A percentile compares a stretch with the other conserved stretches of the same genome.
phyloP scores from a whole-genome alignment of 64 coral and sea anemone genomes.

The Montipora cactus region DNA sequence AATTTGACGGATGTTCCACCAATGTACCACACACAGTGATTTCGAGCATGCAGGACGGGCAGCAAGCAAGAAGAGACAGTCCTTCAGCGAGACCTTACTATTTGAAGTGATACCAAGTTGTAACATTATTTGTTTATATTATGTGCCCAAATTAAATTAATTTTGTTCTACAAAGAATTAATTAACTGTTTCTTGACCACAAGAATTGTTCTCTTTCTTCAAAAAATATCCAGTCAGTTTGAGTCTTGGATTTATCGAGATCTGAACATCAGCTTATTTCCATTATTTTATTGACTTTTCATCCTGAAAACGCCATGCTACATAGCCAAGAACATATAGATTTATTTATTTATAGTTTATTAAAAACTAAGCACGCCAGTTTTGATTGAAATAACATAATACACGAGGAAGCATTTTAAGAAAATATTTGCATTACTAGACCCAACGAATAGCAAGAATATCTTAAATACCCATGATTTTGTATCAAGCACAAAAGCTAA shows the following conservation, averaged over 20 bases:
- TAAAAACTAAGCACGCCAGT: neutral
- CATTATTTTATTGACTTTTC: too few relatives aligned
- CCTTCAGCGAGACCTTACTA: too few relatives aligned
- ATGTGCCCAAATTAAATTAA: neutral
- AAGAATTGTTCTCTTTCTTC: neutral
- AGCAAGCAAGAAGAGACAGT: neutral
- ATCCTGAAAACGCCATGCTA: too few relatives aligned
- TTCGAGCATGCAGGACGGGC: neutral
- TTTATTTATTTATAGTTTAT: too few relatives aligned
- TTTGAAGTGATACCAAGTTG: neutral
- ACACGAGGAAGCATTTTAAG: neutral
- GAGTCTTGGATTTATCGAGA: neutral
- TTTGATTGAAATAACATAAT: slow-evolving; percentile 24
- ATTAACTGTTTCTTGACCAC: neutral
- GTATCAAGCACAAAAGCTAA: too few relatives aligned
- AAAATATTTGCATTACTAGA: slow-evolving; percentile 12
- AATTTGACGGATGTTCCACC: neutral
- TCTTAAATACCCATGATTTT: too few relatives aligned
- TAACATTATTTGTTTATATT: neutral
- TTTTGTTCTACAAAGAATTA: neutral
- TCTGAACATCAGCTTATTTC: neutral
- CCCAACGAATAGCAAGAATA: too few relatives aligned
- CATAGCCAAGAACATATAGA: too few relatives aligned
- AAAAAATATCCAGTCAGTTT: too few relatives aligned
- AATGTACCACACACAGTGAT: neutral